Evolutionary conservation across 2,888 invertebrate species (phyloP).

Genomic region (Rhynchonema sp.): DNA sequence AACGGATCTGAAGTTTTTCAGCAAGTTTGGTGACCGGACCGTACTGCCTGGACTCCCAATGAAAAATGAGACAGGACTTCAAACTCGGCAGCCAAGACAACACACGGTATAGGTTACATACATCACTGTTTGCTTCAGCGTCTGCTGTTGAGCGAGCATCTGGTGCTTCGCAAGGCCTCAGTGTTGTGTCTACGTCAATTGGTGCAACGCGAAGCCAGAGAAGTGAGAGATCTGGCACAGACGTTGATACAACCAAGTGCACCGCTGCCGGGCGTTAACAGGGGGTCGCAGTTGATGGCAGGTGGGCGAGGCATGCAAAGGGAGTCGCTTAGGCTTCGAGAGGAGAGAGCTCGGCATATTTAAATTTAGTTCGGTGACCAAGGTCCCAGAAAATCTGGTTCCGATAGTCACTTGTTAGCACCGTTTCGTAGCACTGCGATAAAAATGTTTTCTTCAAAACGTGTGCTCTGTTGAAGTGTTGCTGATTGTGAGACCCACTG

Average conservation of each 20-base stretch:
- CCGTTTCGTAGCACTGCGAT: too few species aligned
- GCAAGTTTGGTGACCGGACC: too few species aligned
- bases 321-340: background rate
- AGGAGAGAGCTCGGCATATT: background rate
- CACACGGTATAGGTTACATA: background rate
- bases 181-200: conserved; percentile 82
- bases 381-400: too few species aligned
- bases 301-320: background rate
- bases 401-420: too few species aligned
- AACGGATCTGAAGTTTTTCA: too few species aligned
- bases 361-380: background rate
- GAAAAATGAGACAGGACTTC: background rate
- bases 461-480: too few species aligned
- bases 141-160: conserved; percentile 66
- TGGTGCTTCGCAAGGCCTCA: conserved; percentile 73
- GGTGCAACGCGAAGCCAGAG: conserved; percentile 82
- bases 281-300: conserved; percentile 5
- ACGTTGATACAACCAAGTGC: conserved; percentile 1
- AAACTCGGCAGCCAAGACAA: background rate
- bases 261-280: background rate
- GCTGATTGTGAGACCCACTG: too few species aligned
- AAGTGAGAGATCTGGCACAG: conserved; percentile 49
- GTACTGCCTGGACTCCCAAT: too few species aligned
- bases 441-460: too few species aligned
- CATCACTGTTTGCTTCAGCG: conserved; percentile 37